Evolutionary conservation across 2,797 vertebrate genomes (phyloP).

Genomic region (Ptychadena robeensis): DNA sequence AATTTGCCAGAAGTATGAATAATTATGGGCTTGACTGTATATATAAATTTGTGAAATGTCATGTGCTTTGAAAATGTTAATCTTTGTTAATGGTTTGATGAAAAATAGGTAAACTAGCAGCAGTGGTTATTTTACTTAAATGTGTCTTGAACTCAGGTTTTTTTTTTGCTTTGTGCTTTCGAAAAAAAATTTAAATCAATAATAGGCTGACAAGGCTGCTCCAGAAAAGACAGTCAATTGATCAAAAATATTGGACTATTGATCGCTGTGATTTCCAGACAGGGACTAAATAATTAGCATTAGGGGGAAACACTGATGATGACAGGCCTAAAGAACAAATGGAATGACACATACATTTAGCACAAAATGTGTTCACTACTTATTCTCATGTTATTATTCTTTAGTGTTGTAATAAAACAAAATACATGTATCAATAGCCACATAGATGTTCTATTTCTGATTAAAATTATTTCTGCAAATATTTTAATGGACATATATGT

Average conservation of each 20-base stretch:
- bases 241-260: slow-evolving; percentile 58
- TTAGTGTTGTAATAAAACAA: no score
- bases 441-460: no score
- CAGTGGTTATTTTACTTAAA: slow-evolving; percentile 41
- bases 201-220: slow-evolving; percentile 47
- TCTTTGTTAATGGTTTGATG: slow-evolving; percentile 21
- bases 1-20: no score
- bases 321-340: slow-evolving; percentile 25
- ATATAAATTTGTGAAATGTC: background rate
- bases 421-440: no score
- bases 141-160: slow-evolving; percentile 43
- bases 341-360: slow-evolving; percentile 14
- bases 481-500: no score
- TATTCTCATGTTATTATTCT: background rate
- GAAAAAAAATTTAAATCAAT: slow-evolving; percentile 52
- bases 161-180: slow-evolving; percentile 22
- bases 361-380: background rate
- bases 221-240: slow-evolving; percentile 47
- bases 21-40: no score
- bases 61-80: background rate
- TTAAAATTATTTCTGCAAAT: no score
- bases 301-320: slow-evolving; percentile 34
- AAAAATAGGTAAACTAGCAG: slow-evolving; percentile 17
- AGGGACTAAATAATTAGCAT: slow-evolving; percentile 55
- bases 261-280: slow-evolving; percentile 52